phyloP scores from a whole-genome alignment of 2,888 invertebrate species.

The Drosophila nigricruria region DNA sequence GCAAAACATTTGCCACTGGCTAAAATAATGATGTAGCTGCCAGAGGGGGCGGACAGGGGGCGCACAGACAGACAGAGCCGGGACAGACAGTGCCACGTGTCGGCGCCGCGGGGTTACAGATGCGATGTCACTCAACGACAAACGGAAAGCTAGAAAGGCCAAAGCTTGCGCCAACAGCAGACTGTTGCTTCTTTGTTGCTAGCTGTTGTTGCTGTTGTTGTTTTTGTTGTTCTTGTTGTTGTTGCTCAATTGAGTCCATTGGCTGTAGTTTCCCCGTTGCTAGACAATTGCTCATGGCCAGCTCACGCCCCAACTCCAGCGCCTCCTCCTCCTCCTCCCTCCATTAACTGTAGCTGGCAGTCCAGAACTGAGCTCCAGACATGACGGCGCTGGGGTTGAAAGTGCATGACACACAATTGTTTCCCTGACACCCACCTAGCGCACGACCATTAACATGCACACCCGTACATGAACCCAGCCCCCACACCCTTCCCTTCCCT shows the following conservation, averaged over 20 bases:
- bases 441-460: conserved; percentile 63
- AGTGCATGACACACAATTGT: conserved; percentile 81
- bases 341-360: no score
- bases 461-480: not conserved
- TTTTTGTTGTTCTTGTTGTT: conserved; percentile 21
- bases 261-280: conserved; percentile 55
- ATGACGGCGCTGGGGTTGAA: conserved; percentile 71
- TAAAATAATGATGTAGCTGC: conserved; percentile 65
- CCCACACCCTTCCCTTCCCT: rapidly evolving
- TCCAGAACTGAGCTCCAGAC: conserved; percentile 39
- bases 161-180: conserved; percentile 30
- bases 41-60: no score
- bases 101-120: conserved; percentile 24
- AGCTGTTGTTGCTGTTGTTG: conserved; percentile 20
- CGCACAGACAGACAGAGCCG: not conserved
- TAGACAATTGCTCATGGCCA: conserved; percentile 63
- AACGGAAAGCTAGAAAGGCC: conserved; percentile 51
- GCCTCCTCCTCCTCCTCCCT: not conserved
- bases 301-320: conserved; percentile 10
- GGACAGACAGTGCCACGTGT: conserved; percentile 58
- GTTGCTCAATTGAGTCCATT: conserved; percentile 72
- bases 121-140: conserved; percentile 57
- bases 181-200: conserved; percentile 62
- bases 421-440: conserved; percentile 35
- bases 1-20: conserved; percentile 57